These are phyloP conservation scores for Maylandia zebra DNA, from an alignment of 2,113 vertebrate species.

Conservation along the genomic window DNA sequence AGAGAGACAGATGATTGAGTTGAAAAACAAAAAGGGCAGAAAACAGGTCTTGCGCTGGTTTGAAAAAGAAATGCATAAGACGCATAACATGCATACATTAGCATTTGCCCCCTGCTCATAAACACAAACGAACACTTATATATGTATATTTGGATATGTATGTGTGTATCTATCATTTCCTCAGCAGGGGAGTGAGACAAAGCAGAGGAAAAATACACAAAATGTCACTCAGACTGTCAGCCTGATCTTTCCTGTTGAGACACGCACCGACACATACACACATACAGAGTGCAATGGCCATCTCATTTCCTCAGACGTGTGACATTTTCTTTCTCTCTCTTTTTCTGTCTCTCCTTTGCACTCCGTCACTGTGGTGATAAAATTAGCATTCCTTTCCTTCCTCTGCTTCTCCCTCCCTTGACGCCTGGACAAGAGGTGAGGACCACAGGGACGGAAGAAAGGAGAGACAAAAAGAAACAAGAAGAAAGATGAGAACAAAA, in stretches of 20 bases:
- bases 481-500: slow-evolving; percentile 39
- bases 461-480: slow-evolving; percentile 27
- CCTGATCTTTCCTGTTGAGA: background rate
- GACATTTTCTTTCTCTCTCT: slow-evolving; percentile 57
- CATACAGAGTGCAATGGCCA: slow-evolving; percentile 32
- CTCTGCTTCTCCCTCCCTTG: slow-evolving; percentile 47
- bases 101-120: slow-evolving; percentile 10
- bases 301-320: slow-evolving; percentile 66
- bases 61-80: background rate
- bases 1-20: slow-evolving; percentile 59
- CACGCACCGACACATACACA: slow-evolving; percentile 1
- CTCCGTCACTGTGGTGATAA: slow-evolving; percentile 53
- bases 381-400: slow-evolving; percentile 71
- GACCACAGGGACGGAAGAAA: slow-evolving; percentile 45
- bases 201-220: slow-evolving; percentile 14
- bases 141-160: too few relatives aligned
- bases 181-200: slow-evolving; percentile 16
- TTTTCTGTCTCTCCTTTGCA: slow-evolving; percentile 29
- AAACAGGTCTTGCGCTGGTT: slow-evolving; percentile 10
- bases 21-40: slow-evolving; percentile 47
- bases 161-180: slow-evolving; percentile 10
- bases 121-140: background rate
- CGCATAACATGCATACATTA: background rate
- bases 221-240: slow-evolving; percentile 55
- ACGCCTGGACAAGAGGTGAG: slow-evolving; percentile 60